A percentile compares a stretch with the other conserved stretches of the same genome.
phyloP scores from a whole-genome alignment of 1,140 invertebrate species.

The Chrysoperla carnea region DNA sequence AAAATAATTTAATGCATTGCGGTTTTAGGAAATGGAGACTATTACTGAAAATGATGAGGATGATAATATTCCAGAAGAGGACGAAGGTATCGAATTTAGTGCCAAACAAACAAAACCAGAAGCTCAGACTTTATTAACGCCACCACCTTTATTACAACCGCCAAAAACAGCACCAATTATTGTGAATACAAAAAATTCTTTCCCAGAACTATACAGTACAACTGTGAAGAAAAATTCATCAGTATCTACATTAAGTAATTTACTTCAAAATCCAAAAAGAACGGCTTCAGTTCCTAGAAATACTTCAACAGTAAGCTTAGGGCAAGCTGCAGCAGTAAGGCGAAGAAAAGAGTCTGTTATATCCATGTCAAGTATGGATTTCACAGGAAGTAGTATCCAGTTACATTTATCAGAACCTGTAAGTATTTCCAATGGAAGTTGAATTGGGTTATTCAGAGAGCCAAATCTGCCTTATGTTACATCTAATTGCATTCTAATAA shows the following conservation, averaged over 20 bases:
- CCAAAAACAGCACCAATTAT: no score
- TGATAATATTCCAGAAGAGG: slow-evolving; percentile 23
- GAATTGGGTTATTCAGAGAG: no score
- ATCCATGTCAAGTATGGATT: slow-evolving; percentile 49
- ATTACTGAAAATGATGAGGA: slow-evolving; percentile 37
- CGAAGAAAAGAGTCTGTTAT: slow-evolving; percentile 41
- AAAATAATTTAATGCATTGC: slow-evolving; percentile 3
- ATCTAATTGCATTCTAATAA: no score
- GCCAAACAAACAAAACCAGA: not conserved
- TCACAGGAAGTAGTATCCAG: slow-evolving; percentile 46
- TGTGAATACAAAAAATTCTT: no score
- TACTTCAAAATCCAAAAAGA: slow-evolving; percentile 23
- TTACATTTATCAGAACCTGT: slow-evolving; percentile 34
- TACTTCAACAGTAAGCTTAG: slow-evolving; percentile 24
- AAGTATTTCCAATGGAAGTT: no score
- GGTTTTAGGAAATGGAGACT: slow-evolving; percentile 36
- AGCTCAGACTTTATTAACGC: not conserved
- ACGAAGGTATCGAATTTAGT: slow-evolving; percentile 13
- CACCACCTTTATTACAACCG: not conserved
- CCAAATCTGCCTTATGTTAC: no score
- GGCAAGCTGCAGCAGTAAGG: slow-evolving; percentile 21
- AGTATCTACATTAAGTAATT: no score
- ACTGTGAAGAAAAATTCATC: no score
- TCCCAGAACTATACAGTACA: no score
- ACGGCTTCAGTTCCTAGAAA: slow-evolving; percentile 30